Evolutionary conservation across 2,888 invertebrate species (phyloP), one percentile per base, ranked within the genome.

Genomic region (Phoronis australis): DNA sequence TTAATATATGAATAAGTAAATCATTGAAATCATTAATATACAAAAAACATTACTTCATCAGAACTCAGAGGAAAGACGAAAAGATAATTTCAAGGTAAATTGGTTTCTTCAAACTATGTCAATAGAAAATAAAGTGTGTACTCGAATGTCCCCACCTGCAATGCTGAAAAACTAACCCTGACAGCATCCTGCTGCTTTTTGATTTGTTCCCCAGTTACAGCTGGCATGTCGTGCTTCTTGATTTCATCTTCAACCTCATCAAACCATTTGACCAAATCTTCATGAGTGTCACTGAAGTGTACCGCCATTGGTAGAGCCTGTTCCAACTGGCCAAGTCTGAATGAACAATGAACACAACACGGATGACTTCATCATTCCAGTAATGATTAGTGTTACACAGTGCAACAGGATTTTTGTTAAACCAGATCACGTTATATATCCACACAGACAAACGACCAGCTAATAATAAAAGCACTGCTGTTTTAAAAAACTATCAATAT

Each of bases 221-320:
- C 90, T 15, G 95, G 94, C 83, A 92, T 88, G 31, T 91, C 89
- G 45, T 94, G 78, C 81, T 90, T 86, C 31, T 88, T 84, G 41
- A 95, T 85, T 78, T 94, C 92, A 58, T 87, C 86, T 79, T 96
- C 96, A 82, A 91, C 90, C 66, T 90, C 93, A 57, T 87, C 88
- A 68, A 96, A 80, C 96, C 96, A 97, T 38, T 85, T 83, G 5
- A 85, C 83, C 37, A 99, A 80, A 20, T 92, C 94, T 31, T 84
- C 84, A 68, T 96, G 94, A 0, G 94, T 92, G 62, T 95, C 94
- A 45, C 90, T 87, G 80, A 99, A 90, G 79, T 97, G 95, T 71
- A 93, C 92, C 0, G 96, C 94, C 44, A 99, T 78, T 1, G 96
- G 96, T 57, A 96, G 74, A 31, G 96, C 96, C 75, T 96, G 95